A percentile compares a stretch with the other conserved stretches of the same genome.
Conservation (phyloP, 2,888 invertebrate species). For the Platycheirus rosarum region DNA sequence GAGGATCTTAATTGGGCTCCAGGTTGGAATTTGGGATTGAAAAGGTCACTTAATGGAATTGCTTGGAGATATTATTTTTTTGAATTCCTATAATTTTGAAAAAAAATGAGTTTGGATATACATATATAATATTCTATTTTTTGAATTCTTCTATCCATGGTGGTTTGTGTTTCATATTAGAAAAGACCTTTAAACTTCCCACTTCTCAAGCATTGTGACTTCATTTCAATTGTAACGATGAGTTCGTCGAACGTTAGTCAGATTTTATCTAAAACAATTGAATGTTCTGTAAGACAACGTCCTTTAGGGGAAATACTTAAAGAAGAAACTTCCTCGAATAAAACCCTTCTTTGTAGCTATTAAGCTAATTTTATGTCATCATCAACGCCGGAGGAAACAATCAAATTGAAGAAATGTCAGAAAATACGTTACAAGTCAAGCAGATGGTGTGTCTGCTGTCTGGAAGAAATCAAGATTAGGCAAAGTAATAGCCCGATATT, state of each 20-base stretch:
- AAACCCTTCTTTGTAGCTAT: conserved; percentile 32
- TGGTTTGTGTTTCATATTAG: no score
- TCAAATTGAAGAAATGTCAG: conserved; percentile 27
- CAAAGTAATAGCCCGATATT: conserved; percentile 7
- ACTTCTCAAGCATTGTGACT: no score
- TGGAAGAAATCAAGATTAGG: background rate
- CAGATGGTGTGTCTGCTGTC: conserved; percentile 16
- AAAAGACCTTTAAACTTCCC: no score
- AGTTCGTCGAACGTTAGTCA: background rate
- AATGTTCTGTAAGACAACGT: conserved; percentile 21
- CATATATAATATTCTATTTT: no score
- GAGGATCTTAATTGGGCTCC: no score
- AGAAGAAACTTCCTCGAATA: conserved; percentile 8
- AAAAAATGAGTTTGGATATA: no score
- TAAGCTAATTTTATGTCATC: conserved; percentile 32
- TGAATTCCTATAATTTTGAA: no score
- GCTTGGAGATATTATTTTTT: no score
- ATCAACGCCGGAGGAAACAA: conserved; percentile 32
- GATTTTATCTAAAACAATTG: conserved; percentile 12
- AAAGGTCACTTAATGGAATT: no score
- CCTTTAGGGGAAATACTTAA: conserved; percentile 16
- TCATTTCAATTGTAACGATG: background rate
- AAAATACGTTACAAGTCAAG: conserved; percentile 14
- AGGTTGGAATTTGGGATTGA: no score
- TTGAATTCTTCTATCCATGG: no score